A percentile compares a stretch with the other conserved stretches of the same genome.
Conservation (phyloP, 1,140 invertebrate genomes). For the Cotesia typhae region DNA sequence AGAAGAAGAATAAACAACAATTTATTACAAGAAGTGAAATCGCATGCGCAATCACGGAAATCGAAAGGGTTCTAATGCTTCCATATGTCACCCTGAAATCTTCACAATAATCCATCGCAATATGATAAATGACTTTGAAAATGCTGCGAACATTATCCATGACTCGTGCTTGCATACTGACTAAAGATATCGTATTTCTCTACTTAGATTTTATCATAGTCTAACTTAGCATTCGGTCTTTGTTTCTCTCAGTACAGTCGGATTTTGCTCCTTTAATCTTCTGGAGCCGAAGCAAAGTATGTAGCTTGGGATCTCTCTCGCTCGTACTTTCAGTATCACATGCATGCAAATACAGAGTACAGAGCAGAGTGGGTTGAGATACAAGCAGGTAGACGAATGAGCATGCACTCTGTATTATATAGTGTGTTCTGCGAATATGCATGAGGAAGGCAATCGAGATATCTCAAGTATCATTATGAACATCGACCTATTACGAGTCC, state of each 20-base stretch:
- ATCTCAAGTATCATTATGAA: slow-evolving; percentile 8
- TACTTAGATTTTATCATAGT: not conserved
- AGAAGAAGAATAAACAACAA: not conserved
- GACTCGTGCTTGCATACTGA: slow-evolving; percentile 8
- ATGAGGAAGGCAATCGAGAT: not conserved
- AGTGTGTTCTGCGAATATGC: slow-evolving; percentile 5
- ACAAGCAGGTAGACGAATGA: not conserved
- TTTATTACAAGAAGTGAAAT: not conserved
- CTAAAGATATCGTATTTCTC: slow-evolving; percentile 16
- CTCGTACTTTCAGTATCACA: not conserved
- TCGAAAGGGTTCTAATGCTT: not conserved
- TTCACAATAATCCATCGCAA: not conserved
- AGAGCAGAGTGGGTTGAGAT: not conserved
- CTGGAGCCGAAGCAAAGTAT: not conserved
- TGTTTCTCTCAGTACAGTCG: not conserved
- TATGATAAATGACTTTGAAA: slow-evolving; percentile 7
- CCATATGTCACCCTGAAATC: slow-evolving; percentile 5
- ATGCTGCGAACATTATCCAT: not conserved
- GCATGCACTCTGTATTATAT: not conserved
- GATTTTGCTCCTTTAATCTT: no score
- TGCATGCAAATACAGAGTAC: not conserved
- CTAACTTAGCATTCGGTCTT: not conserved
- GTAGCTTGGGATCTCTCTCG: not conserved
- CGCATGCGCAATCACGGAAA: slow-evolving; percentile 4
- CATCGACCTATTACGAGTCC: slow-evolving; percentile 9